Percentiles rank a stretch among this genome's conserved stretches.
Conservation (phyloP, 30 jellyfish, hydroid and myxozoan species). For the Aurelia aurita region DNA sequence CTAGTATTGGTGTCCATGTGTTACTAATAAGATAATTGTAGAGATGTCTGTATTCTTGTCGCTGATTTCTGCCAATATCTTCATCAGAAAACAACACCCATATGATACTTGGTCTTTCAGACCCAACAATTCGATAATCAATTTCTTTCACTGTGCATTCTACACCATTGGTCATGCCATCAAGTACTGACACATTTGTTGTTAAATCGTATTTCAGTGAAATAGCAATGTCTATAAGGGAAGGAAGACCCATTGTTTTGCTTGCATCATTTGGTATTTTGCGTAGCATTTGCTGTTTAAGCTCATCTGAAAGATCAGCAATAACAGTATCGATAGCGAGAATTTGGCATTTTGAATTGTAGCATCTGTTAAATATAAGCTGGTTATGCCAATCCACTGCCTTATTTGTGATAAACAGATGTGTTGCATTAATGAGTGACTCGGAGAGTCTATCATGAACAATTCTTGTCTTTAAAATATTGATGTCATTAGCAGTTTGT, state of each 20-base stretch:
- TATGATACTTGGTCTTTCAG: slow-evolving; percentile 13
- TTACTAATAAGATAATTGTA: neutral
- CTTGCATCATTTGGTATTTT: slow-evolving; percentile 13
- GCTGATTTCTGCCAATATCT: slow-evolving; percentile 2
- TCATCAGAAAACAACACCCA: too few relatives aligned
- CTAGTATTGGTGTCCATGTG: slow-evolving; percentile 30
- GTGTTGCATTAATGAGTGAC: neutral
- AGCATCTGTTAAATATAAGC: neutral
- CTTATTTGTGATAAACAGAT: slow-evolving; percentile 3
- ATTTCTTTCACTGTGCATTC: slow-evolving; percentile 10
- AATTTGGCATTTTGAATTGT: neutral
- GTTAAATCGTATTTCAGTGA: neutral
- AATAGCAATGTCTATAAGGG: neutral
- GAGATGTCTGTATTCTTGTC: neutral
- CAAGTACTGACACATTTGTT: neutral
- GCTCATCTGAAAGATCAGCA: neutral
- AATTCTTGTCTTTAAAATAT: neutral
- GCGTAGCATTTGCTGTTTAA: neutral
- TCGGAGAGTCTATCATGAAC: neutral
- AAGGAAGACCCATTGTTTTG: slow-evolving; percentile 5
- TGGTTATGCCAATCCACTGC: slow-evolving; percentile 5
- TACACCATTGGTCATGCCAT: slow-evolving; percentile 39
- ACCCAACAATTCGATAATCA: too few relatives aligned
- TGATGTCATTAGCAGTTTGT: neutral
- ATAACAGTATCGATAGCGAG: neutral